These are phyloP conservation scores for Accipiter cooperii DNA, from an alignment of 2,113 vertebrate species.

Conservation along the genomic window DNA sequence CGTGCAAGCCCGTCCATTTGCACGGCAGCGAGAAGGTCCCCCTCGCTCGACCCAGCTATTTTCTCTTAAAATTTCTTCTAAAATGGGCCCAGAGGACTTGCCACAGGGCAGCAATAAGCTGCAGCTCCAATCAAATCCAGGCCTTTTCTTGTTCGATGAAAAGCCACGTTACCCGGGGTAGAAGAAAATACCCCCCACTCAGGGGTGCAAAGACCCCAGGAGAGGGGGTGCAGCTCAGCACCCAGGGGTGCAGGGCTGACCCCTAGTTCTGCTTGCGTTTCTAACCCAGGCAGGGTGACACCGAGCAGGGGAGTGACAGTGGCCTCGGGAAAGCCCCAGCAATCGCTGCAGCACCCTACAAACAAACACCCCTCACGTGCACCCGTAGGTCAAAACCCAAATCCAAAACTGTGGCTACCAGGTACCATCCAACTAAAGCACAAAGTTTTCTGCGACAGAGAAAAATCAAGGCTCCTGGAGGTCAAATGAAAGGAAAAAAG, in stretches of 20 bases:
- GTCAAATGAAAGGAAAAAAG: not conserved
- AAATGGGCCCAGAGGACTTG: not conserved
- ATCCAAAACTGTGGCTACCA: not conserved
- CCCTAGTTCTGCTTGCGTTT: not conserved
- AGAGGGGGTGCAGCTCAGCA: not conserved
- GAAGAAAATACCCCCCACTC: not conserved
- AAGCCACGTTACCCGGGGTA: accelerated
- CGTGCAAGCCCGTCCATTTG: not conserved
- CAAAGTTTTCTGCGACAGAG: not conserved
- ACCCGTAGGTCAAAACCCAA: not conserved
- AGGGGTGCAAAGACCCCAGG: accelerated
- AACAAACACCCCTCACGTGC: not conserved
- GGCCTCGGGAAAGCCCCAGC: not conserved
- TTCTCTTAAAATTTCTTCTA: not conserved
- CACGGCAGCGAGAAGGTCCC: accelerated
- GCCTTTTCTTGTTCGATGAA: not conserved
- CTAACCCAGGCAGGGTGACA: not conserved
- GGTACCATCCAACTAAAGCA: not conserved
- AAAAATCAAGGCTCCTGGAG: not conserved
- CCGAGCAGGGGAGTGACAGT: not conserved
- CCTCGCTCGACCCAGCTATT: not conserved
- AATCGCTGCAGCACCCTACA: not conserved
- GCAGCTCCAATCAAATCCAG: not conserved
- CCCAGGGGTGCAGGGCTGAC: not conserved
- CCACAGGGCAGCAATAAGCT: not conserved